phyloP scores from a whole-genome alignment of 2,888 invertebrate genomes.

The Melipona beecheii region DNA sequence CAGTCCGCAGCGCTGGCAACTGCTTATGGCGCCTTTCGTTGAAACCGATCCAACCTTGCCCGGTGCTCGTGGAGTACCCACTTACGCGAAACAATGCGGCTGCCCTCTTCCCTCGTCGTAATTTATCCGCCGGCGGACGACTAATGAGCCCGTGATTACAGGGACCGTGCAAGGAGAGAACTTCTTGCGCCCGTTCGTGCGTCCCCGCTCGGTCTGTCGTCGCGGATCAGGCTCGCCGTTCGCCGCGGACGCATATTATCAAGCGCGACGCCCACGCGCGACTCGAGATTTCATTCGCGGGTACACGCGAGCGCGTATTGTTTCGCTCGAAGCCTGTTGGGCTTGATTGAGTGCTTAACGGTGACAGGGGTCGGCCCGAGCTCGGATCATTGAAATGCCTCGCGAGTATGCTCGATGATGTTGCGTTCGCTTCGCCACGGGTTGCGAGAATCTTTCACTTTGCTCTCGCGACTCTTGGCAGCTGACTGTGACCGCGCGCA shows the following conservation, averaged over 20 bases:
- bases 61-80: constrained; percentile 23
- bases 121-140: constrained; percentile 63
- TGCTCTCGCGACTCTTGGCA: background rate
- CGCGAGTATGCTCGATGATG: constrained; percentile 15
- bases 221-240: constrained; percentile 23
- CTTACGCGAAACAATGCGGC: constrained; percentile 63
- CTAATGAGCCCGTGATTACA: constrained; percentile 69
- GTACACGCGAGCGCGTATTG: constrained; percentile 31
- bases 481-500: background rate
- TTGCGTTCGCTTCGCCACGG: background rate
- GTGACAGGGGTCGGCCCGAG: constrained; percentile 49
- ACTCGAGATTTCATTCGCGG: constrained; percentile 31
- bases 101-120: constrained; percentile 39
- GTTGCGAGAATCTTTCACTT: background rate
- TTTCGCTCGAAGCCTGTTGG: constrained; percentile 45
- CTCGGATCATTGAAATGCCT: constrained; percentile 53
- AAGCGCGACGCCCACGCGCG: constrained; percentile 41
- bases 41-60: constrained; percentile 53
- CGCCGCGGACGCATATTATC: constrained; percentile 29
- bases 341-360: constrained; percentile 58
- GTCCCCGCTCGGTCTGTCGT: constrained; percentile 19
- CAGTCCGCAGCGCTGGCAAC: background rate
- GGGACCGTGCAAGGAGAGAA: constrained; percentile 50
- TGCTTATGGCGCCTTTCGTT: constrained; percentile 47
- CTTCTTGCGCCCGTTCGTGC: constrained; percentile 30